These are phyloP conservation scores for Himalopsyche anomala DNA, from an alignment of 2,888 invertebrate genomes.

Conservation along the genomic window DNA sequence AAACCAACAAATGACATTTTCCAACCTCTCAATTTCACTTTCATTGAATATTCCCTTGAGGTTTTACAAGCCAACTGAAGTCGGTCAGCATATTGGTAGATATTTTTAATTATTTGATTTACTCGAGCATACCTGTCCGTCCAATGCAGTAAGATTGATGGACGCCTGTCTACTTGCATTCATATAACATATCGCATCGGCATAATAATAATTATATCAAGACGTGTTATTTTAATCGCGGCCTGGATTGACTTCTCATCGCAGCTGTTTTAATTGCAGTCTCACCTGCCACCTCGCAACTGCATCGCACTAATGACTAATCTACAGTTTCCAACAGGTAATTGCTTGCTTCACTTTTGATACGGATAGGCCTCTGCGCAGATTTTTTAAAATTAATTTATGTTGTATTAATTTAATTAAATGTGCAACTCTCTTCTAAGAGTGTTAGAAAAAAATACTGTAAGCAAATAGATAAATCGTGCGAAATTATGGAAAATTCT, in stretches of 20 bases:
- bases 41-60: no score
- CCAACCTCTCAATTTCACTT: no score
- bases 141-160: not conserved
- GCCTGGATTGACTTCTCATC: conserved; percentile 27
- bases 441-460: no score
- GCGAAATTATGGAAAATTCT: no score
- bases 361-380: not conserved
- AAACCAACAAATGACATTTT: no score
- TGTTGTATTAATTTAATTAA: no score
- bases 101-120: not conserved
- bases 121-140: not conserved
- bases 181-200: not conserved
- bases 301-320: conserved; percentile 12
- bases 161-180: not conserved
- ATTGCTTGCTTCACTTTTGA: not conserved
- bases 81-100: no score
- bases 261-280: not conserved
- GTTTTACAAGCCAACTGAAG: no score
- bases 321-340: conserved; percentile 25
- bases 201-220: conserved; percentile 21
- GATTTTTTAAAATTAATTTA: no score
- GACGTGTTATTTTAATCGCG: conserved; percentile 34
- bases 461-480: no score
- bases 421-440: no score
- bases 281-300: conserved; percentile 13